Conservation (phyloP, 2,113 vertebrate genomes). For the Brevimyrus niger region DNA sequence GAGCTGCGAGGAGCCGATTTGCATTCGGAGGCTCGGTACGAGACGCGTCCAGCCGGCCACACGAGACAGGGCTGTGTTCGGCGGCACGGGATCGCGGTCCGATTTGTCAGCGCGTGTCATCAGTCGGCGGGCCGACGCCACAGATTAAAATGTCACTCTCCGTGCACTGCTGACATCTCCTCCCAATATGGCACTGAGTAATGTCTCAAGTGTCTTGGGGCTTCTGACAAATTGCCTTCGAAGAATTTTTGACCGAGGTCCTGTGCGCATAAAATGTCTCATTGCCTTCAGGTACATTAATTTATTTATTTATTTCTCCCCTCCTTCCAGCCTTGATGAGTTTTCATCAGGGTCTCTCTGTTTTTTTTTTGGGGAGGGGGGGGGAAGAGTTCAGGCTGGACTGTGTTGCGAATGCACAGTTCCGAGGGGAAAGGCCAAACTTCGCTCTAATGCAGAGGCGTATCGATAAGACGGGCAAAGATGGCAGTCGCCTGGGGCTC, state of each 20-base stretch:
- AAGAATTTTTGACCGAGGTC: constrained; percentile 15
- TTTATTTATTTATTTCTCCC: neutral
- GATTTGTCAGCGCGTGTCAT: constrained; percentile 15
- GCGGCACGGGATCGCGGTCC: neutral
- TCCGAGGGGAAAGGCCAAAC: neutral
- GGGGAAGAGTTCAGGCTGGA: neutral
- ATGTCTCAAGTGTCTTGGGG: constrained; percentile 33
- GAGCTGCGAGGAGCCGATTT: neutral
- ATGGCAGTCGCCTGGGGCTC: neutral
- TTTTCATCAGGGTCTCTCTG: neutral
- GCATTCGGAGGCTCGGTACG: constrained; percentile 1
- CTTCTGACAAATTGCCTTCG: constrained; percentile 24
- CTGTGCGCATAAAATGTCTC: constrained; percentile 10
- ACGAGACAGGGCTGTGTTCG: neutral
- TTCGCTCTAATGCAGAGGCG: neutral
- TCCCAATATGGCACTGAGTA: constrained; percentile 38
- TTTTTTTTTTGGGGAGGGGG: no score
- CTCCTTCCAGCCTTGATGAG: neutral
- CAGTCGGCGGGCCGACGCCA: constrained; percentile 31
- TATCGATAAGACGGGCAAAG: neutral
- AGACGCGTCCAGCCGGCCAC: constrained; percentile 22
- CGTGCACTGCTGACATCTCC: constrained; percentile 48
- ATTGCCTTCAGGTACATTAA: neutral
- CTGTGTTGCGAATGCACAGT: neutral
- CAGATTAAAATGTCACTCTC: constrained; percentile 61